These are phyloP conservation scores for Bradysia coprophila DNA, from an alignment of 1,140 invertebrate genomes.

Conservation along the genomic window DNA sequence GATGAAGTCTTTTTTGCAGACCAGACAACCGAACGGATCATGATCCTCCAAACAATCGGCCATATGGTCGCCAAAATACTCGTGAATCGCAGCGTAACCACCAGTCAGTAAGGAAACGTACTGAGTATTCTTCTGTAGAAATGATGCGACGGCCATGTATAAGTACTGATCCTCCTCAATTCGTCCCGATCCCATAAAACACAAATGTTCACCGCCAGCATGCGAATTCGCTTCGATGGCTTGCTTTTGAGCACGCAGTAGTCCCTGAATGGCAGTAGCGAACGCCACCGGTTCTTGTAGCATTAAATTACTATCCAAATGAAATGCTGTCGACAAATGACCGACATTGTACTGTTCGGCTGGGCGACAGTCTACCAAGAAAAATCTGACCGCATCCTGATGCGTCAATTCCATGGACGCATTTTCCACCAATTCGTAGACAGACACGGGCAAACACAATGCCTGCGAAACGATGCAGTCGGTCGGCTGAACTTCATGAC, in stretches of 20 bases:
- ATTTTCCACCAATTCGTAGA: constrained; percentile 67
- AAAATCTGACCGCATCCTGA: constrained; percentile 61
- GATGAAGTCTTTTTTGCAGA: constrained; percentile 36
- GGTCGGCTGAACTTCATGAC: constrained; percentile 13
- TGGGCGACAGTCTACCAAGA: constrained; percentile 91
- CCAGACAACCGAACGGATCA: constrained; percentile 54
- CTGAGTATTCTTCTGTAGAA: constrained; percentile 83
- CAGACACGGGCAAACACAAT: constrained; percentile 84
- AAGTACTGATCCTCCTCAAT: constrained; percentile 93
- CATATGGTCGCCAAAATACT: constrained; percentile 64
- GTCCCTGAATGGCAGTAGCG: constrained; percentile 81
- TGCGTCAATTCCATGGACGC: constrained; percentile 38
- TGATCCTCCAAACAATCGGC: constrained; percentile 66
- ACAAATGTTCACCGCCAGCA: constrained; percentile 89
- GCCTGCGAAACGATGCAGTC: constrained; percentile 53
- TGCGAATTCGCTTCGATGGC: constrained; percentile 72
- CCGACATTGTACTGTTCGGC: constrained; percentile 94
- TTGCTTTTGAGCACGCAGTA: constrained; percentile 77
- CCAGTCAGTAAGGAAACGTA: constrained; percentile 86
- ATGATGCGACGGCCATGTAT: constrained; percentile 95
- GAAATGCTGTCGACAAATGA: constrained; percentile 92
- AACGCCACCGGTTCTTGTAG: constrained; percentile 90
- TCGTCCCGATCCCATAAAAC: constrained; percentile 89
- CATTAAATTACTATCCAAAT: constrained; percentile 94
- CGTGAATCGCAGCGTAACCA: constrained; percentile 80